A percentile compares a stretch with the other conserved stretches of the same genome.
These are phyloP conservation scores for Catonia carolina DNA, from an alignment of 2,888 invertebrate species.

Conservation along the genomic window DNA sequence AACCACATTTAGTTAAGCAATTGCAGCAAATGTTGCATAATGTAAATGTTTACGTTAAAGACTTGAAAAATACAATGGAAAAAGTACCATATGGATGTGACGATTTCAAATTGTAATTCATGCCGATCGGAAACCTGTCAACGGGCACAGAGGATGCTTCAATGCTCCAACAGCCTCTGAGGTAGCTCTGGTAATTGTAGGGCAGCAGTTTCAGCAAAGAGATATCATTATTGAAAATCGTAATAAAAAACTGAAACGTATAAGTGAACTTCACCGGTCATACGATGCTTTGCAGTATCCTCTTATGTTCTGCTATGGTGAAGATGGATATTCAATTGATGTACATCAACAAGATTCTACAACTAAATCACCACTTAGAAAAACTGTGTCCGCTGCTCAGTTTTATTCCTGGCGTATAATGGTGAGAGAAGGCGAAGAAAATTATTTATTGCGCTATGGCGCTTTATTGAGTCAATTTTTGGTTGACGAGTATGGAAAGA, in stretches of 20 bases:
- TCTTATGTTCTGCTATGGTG: slow-evolving; percentile 35
- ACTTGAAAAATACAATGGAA: slow-evolving; percentile 24
- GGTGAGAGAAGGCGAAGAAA: slow-evolving; percentile 18
- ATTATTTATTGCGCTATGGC: slow-evolving; percentile 5
- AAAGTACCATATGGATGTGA: background rate
- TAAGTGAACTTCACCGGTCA: slow-evolving; percentile 28
- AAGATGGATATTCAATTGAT: too few species aligned
- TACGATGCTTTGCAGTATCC: slow-evolving; percentile 39
- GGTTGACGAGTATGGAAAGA: slow-evolving; percentile 40
- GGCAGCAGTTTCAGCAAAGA: slow-evolving; percentile 19
- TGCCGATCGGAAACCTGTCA: slow-evolving; percentile 19
- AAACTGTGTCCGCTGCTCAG: background rate
- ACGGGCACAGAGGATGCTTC: slow-evolving; percentile 18
- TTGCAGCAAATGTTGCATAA: slow-evolving; percentile 22
- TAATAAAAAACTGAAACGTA: slow-evolving; percentile 23
- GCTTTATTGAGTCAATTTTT: slow-evolving; percentile 36
- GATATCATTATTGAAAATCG: slow-evolving; percentile 32
- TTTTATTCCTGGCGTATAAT: slow-evolving; percentile 18
- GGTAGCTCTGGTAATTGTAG: slow-evolving; percentile 21
- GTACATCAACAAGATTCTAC: slow-evolving; percentile 30
- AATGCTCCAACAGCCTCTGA: slow-evolving; percentile 24
- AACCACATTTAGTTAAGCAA: slow-evolving; percentile 6
- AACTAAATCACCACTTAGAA: background rate
- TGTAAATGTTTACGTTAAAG: slow-evolving; percentile 18
- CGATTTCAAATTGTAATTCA: slow-evolving; percentile 23